phyloP scores from a whole-genome alignment of 2,113 vertebrate species.

The Chaenocephalus aceratus region DNA sequence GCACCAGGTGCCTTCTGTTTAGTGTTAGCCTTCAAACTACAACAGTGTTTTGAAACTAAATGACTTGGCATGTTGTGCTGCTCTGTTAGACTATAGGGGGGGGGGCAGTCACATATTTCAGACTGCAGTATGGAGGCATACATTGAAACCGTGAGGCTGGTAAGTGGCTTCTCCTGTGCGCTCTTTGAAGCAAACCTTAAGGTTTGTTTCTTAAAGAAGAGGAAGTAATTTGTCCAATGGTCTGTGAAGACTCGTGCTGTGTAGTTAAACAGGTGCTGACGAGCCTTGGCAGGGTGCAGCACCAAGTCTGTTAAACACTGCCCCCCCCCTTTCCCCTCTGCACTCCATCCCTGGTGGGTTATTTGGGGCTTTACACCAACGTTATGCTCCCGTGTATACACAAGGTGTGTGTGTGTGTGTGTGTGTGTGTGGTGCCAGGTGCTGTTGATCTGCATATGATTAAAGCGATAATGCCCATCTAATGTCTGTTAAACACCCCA shows the following conservation, averaged over 20 bases:
- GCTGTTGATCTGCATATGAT: conserved; percentile 15
- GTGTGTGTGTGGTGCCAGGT: conserved; percentile 9
- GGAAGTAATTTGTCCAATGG: not conserved
- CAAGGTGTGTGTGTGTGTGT: too few species aligned
- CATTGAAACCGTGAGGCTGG: not conserved
- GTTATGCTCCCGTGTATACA: not conserved
- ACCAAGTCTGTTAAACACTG: conserved; percentile 5
- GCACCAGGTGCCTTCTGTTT: conserved; percentile 50
- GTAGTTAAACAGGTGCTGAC: conserved; percentile 30
- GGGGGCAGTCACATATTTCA: conserved; percentile 2
- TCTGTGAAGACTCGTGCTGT: not conserved
- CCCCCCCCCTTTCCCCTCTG: not conserved
- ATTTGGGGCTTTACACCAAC: conserved; percentile 25
- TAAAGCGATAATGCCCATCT: conserved; percentile 39
- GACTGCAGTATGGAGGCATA: not conserved
- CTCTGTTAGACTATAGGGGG: too few species aligned
- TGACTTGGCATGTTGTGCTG: conserved; percentile 14
- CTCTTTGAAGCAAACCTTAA: not conserved
- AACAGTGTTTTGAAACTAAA: conserved; percentile 23
- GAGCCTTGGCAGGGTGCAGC: conserved; percentile 14
- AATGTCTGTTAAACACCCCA: conserved; percentile 32
- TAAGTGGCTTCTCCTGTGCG: not conserved
- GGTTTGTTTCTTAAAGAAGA: not conserved
- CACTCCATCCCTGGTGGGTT: conserved; percentile 13
- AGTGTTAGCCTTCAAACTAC: conserved; percentile 46